These are phyloP conservation scores for Gadus macrocephalus DNA, from an alignment of 2,113 vertebrate genomes.

Conservation along the genomic window DNA sequence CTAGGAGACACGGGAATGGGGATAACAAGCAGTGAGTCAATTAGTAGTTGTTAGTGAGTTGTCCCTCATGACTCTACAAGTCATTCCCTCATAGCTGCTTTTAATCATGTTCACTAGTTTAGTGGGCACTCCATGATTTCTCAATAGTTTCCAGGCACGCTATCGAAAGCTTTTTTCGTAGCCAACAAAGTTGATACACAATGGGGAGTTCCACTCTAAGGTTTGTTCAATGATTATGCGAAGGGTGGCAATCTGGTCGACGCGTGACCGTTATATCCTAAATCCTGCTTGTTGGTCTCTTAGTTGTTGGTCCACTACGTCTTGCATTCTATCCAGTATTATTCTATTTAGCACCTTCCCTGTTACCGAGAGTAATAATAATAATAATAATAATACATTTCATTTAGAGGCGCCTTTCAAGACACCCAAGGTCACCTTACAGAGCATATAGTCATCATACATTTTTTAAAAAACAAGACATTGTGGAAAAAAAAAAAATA, in stretches of 20 bases:
- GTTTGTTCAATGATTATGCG: slow-evolving; percentile 12
- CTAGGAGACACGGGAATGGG: slow-evolving; percentile 4
- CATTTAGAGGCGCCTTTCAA: no score
- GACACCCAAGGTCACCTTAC: no score
- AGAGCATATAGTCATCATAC: no score
- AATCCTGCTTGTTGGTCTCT: slow-evolving; percentile 2
- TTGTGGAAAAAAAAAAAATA: no score
- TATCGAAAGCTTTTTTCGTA: neutral
- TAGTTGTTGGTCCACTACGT: no score
- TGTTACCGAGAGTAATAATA: no score
- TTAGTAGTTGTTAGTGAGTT: neutral
- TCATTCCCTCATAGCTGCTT: slow-evolving; percentile 10
- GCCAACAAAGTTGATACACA: neutral
- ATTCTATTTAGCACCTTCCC: neutral
- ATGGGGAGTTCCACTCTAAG: slow-evolving; percentile 2
- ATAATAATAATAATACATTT: no score
- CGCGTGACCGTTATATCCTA: slow-evolving; percentile 4
- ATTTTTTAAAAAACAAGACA: no score
- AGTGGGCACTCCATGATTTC: neutral
- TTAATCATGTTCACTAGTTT: slow-evolving; percentile 5
- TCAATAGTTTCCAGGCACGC: neutral
- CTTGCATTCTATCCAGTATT: no score
- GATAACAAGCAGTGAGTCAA: slow-evolving; percentile 3
- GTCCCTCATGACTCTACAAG: neutral
- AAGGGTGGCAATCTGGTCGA: neutral